Conservation (phyloP, 2,797 vertebrate species). For the Microctenopoma lineatum region DNA sequence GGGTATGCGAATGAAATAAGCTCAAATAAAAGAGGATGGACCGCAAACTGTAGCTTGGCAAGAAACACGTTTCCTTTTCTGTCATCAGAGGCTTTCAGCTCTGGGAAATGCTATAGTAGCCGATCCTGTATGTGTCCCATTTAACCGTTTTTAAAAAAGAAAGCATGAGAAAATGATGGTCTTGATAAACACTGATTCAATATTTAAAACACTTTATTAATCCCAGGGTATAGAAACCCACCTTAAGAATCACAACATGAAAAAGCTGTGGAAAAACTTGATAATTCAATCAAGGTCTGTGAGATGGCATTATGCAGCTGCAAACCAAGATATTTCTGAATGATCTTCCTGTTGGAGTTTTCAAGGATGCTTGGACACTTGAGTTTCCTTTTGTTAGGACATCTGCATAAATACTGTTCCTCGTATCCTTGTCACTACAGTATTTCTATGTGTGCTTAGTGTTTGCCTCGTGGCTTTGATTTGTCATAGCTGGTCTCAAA, state of each 20-base stretch:
- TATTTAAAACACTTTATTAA: too few relatives aligned
- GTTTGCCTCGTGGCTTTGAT: too few relatives aligned
- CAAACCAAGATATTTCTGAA: background rate
- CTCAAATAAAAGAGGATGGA: background rate
- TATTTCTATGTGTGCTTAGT: too few relatives aligned
- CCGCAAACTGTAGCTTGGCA: conserved; percentile 6
- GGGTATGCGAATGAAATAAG: background rate
- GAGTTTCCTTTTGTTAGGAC: background rate
- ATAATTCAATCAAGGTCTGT: background rate
- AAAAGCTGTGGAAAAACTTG: conserved; percentile 1
- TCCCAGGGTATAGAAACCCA: too few relatives aligned
- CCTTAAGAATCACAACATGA: conserved; percentile 4
- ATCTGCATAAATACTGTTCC: too few relatives aligned
- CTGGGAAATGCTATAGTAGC: background rate
- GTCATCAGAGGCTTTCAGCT: conserved; percentile 1
- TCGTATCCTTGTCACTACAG: too few relatives aligned
- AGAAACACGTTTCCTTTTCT: background rate
- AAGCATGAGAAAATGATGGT: conserved; percentile 1
- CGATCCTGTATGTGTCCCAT: conserved; percentile 12
- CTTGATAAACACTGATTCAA: background rate
- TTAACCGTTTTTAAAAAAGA: conserved; percentile 4
- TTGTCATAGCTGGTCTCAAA: too few relatives aligned
- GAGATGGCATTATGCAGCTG: background rate
- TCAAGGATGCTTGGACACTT: background rate
- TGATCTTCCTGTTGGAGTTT: background rate